Evolutionary conservation across 1,140 invertebrate genomes (phyloP).

Genomic region (Aphelenchoides fujianensis): DNA sequence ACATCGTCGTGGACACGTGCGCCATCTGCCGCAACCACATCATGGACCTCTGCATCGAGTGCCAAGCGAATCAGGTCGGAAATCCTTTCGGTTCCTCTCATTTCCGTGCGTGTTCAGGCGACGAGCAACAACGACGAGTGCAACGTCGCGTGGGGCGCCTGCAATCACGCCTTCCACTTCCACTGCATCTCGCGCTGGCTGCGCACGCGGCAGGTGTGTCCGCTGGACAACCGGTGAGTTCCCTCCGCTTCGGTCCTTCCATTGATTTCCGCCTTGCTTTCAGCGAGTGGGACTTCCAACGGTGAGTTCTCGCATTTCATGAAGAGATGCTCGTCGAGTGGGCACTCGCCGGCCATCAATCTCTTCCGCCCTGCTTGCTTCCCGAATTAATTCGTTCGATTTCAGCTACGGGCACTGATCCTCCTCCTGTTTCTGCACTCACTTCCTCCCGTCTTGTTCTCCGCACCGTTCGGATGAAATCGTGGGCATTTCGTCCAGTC

Average conservation of each 20-base stretch:
- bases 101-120: constrained; percentile 28
- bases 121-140: constrained; percentile 89
- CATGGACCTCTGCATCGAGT: constrained; percentile 99
- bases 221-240: constrained; percentile 93
- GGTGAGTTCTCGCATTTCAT: no score
- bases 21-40: constrained; percentile 99
- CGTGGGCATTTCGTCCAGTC: no score
- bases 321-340: no score
- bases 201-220: constrained; percentile 96
- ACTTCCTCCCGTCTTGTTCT: no score
- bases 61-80: constrained; percentile 85
- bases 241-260: background rate
- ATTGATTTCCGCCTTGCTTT: no score
- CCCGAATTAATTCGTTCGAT: no score
- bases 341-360: no score
- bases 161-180: constrained; percentile 98
- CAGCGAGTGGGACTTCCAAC: no score
- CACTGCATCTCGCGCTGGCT: constrained; percentile 98
- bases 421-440: no score
- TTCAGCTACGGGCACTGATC: no score
- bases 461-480: no score
- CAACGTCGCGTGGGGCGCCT: constrained; percentile 98
- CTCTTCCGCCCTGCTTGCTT: no score
- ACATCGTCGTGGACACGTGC: constrained; percentile 99
- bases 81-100: constrained; percentile 14